Base-by-base conservation (phyloP, 2,113 vertebrate species). In the Chauna torquata region DNA sequence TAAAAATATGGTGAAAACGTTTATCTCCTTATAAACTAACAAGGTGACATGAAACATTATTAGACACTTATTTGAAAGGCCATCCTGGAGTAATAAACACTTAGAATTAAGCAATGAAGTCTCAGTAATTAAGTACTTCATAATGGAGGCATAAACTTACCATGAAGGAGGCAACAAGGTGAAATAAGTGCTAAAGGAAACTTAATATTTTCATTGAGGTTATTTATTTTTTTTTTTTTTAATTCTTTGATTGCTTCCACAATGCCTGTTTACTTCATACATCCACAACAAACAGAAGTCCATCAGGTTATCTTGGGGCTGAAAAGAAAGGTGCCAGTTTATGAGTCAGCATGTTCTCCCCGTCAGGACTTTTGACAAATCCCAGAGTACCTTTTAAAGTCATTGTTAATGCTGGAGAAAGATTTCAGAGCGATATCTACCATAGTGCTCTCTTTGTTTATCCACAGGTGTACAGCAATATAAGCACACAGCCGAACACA, bases 21-120 rank as follows among this genome's bases (percentile, higher is more conserved):
- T 20, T 80, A 45, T 88, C 87, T 92, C 23, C 34, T 85, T 88
- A 68, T 72, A 93, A 93, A 82, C 34, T 57, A 92, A 44, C 18
- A 58, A 74, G 10, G 50, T 83, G 65, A 77, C 47, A 28, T 62
- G 54, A 70, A 90, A 44, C 34, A 57, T 23, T 57, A 83, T 50
- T 74, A 52, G 45, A 54, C 14, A 45, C 40, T 86, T 61, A 81
- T 22, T 54, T 76, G 50, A 71, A 86, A 55, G 54, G 45, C 12
- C 24, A 66, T 92, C 45, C 80, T 74, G 59, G 91, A 86, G 85
- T 87, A 91, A 82, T 84, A 75, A 96, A 75, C 68, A 70, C n/a
- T 70, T 90, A 74, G 27, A 92, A 88, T 86, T 94, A 93, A 70
- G 77, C 64, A 91, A 68, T 70, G 55, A 86, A 74, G 45, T 66